These are phyloP conservation scores for Pogonomyrmex californicus DNA, from an alignment of 1,140 invertebrate species.

Conservation along the genomic window DNA sequence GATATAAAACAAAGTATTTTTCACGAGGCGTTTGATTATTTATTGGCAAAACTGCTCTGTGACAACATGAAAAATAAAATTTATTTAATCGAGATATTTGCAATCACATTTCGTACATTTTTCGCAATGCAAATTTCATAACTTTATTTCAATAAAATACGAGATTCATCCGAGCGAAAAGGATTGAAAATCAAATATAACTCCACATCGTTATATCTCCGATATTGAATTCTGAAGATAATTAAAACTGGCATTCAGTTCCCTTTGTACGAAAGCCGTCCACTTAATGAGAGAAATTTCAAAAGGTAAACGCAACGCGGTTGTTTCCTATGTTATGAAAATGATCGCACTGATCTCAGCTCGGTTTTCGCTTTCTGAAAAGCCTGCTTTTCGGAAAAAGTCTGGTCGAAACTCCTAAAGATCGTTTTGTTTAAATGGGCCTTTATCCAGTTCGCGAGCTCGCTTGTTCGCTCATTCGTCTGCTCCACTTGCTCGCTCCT, in stretches of 20 bases:
- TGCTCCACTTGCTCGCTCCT: neutral
- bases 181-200: slow-evolving; percentile 55
- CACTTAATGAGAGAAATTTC: slow-evolving; percentile 26
- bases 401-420: neutral
- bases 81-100: slow-evolving; percentile 47
- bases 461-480: neutral
- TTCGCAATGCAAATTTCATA: slow-evolving; percentile 24
- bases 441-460: slow-evolving; percentile 22
- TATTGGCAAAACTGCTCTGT: too few relatives aligned
- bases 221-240: slow-evolving; percentile 52
- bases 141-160: slow-evolving; percentile 43
- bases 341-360: neutral
- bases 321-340: neutral
- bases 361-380: neutral
- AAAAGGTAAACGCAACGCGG: slow-evolving; percentile 5
- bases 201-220: slow-evolving; percentile 21
- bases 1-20: neutral
- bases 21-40: neutral
- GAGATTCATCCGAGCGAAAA: slow-evolving; percentile 5
- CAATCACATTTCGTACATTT: slow-evolving; percentile 28
- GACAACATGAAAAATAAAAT: slow-evolving; percentile 31
- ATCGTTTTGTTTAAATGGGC: slow-evolving; percentile 50
- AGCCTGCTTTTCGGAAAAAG: neutral
- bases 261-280: slow-evolving; percentile 6
- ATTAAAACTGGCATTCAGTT: slow-evolving; percentile 27